Evolutionary conservation across 2,888 invertebrate species (phyloP), one percentile per base, ranked within the genome.

Genomic region (Trachelus iudaicus): DNA sequence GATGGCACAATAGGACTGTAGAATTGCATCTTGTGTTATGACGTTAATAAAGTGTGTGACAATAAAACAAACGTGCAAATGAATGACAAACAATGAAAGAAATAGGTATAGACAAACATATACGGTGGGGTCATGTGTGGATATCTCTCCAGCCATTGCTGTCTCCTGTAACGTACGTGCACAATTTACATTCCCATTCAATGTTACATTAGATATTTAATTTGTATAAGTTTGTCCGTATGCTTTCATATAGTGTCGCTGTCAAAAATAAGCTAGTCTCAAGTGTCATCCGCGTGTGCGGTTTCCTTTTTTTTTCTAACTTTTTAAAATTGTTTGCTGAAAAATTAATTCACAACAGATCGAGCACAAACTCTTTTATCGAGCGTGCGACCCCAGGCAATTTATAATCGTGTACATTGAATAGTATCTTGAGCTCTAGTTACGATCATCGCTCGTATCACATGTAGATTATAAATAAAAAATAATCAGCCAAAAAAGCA

Each of bases 101-200:
- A 86, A 83, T 77, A 86, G 81, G 85, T 89, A 89, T 90, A 90
- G 89, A 90, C 89, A 89, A 87, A 90, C 89, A 89, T 89, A 87
- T 90, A 89, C 87, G 87, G 85, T 86, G 85, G 86, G 81, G 84
- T 81, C 85, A 89, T 83, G 87, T 89, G 89, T 86, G 87, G 88
- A 88, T 86, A 89, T 89, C 87, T 88, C 89, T 90, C 86, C 85
- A 89, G 85, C 89, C 89, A 88, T 85, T 89, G 89, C 84, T 89
- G 88, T 85, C 82, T 89, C 88, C 89, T 90, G 89, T 84, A 90
- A 89, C 77, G 85, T 87, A 89, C 89, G 88, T 89, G 89, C 87
- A 86, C 80, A 86, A 78, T 82, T 88, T 86, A 84, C 82, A 82
- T 81, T 76, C 73, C 31, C 71, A 71, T 71, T 33, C 71, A 30